Evolutionary conservation across 2,113 vertebrate genomes (phyloP), one percentile per base, ranked within the genome.

Genomic region (Lagopus muta): DNA sequence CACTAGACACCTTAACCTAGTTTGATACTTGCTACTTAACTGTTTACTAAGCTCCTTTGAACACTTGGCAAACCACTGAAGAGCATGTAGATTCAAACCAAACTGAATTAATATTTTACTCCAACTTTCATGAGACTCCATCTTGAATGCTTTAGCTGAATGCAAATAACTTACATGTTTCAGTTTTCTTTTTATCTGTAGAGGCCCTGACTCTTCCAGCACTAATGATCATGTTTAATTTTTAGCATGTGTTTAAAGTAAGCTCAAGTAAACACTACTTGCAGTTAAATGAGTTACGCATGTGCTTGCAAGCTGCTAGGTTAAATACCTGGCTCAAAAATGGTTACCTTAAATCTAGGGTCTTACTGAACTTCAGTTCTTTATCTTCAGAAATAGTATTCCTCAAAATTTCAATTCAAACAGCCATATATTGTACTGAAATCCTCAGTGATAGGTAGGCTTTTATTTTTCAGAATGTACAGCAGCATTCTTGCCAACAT

Each of bases 11-110:
- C 80, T 95, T 94, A 96, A 96, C 95, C 93, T 95, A 90, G 67
- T 92, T 94, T 91, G 80, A 88, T 95, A 94, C 57, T 95, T 93
- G 64, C 92, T 96, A 86, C 89, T 94, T 95, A 91, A 89, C 85
- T 92, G 93, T 90, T 97, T 96, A 95, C 85, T 83, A 93, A 89
- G 67, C 57, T 93, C 86, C 93, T 95, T 93, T 96, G 96, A 96
- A 96, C 86, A 86, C 57, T 90, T 65, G 92, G 92, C 86, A 93
- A 96, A 95, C 78, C 95, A 93, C 92, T 95, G 82, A 94, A 95
- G 87, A 85, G 27, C 15, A 45, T 65, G 78, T 80, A 89, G 69
- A 86, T 94, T 93, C 90, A 97, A 96, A 95, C 69, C 43, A 94
- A 96, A 95, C 34, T 70, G 87, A 96, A 96, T 96, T 95, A 89